These are phyloP conservation scores for Phymatocera aterrima DNA, from an alignment of 2,888 invertebrate genomes.

Conservation along the genomic window DNA sequence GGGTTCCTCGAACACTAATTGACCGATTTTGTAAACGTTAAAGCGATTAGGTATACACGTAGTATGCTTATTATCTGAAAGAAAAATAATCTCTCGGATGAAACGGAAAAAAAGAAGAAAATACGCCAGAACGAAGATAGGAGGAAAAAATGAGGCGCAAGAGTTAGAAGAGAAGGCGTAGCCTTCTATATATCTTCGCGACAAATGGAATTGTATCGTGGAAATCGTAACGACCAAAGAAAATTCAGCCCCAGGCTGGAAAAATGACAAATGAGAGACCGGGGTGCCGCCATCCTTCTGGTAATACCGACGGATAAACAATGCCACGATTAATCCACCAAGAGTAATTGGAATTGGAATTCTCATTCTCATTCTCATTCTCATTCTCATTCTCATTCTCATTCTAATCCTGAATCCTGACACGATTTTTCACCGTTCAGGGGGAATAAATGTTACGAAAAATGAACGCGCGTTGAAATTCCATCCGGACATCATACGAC, in stretches of 20 bases:
- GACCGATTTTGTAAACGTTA: not conserved
- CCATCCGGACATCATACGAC: no score
- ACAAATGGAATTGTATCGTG: not conserved
- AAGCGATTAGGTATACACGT: no score
- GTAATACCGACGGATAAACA: not conserved
- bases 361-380: no score
- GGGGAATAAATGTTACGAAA: not conserved
- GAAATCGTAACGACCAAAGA: no score
- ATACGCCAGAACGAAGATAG: no score
- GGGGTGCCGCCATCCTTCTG: no score
- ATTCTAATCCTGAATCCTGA: not conserved
- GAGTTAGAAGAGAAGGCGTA: no score
- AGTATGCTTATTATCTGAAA: no score
- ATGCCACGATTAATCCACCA: constrained; percentile 6
- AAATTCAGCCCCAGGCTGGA: not conserved
- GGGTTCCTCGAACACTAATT: not conserved
- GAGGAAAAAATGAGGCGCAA: no score
- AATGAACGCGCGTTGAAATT: not conserved
- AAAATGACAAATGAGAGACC: not conserved
- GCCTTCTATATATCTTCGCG: not conserved
- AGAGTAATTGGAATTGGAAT: not conserved
- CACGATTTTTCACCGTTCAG: not conserved
- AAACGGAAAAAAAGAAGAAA: no score
- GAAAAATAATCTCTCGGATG: no score
- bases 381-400: not conserved